Percentiles rank a stretch among this genome's conserved stretches.
These are phyloP conservation scores for Diphyllodes magnificus DNA, from an alignment of 2,113 vertebrate genomes.

Conservation along the genomic window DNA sequence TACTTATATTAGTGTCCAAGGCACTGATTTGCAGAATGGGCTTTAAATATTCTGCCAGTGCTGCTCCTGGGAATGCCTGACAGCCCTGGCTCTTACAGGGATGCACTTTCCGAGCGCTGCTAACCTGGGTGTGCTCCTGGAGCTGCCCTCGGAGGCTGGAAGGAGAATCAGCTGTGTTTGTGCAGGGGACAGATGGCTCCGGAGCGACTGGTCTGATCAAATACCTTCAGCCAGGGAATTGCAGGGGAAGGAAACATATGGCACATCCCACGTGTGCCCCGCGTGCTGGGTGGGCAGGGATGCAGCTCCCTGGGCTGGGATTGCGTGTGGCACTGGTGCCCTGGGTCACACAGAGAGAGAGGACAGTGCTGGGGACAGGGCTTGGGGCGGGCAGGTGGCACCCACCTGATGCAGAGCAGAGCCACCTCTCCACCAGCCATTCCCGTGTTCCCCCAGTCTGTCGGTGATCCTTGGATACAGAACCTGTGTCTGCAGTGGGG, in stretches of 20 bases:
- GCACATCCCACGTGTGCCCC: not conserved
- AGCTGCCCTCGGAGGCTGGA: not conserved
- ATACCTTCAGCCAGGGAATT: constrained; percentile 13
- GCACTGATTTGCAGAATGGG: constrained; percentile 5
- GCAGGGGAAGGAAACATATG: not conserved
- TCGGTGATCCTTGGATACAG: not conserved
- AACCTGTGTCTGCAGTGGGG: no score
- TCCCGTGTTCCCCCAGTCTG: accelerated
- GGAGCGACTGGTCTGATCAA: not conserved
- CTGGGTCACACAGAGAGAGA: not conserved
- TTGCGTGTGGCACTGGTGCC: accelerated
- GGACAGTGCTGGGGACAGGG: not conserved
- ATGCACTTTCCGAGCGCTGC: not conserved
- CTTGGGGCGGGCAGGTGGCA: accelerated
- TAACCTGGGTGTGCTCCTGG: not conserved
- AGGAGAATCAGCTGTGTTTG: not conserved
- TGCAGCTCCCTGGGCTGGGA: not conserved
- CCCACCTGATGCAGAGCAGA: not conserved
- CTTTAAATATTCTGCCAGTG: not conserved
- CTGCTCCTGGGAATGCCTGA: not conserved
- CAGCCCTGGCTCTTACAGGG: not conserved
- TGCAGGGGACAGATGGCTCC: constrained; percentile 15
- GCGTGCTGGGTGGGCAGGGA: accelerated
- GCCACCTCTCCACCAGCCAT: not conserved
- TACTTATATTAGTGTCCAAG: constrained; percentile 40